These are phyloP conservation scores for Habroteleia sp. DNA, from an alignment of 2,888 invertebrate genomes.

Conservation along the genomic window DNA sequence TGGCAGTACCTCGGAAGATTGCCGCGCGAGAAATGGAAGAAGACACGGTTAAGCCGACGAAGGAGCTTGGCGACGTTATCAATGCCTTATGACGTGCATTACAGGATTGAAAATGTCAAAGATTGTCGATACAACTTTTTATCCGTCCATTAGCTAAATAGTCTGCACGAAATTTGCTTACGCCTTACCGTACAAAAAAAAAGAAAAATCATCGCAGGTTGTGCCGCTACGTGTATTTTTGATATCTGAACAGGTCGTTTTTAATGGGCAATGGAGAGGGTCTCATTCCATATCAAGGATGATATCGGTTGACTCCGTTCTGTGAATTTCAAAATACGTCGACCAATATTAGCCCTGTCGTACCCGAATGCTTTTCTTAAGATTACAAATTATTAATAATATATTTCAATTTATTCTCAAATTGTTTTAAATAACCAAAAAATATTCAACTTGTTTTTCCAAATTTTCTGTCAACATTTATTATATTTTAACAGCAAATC, in stretches of 20 bases:
- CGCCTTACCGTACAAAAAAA: slow-evolving; percentile 22
- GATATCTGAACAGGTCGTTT: slow-evolving; percentile 47
- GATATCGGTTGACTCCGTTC: slow-evolving; percentile 10
- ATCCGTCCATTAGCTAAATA: slow-evolving; percentile 76
- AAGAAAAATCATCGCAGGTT: slow-evolving; percentile 31
- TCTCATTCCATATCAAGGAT: slow-evolving; percentile 28
- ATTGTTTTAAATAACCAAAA: background rate
- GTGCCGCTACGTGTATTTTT: slow-evolving; percentile 40
- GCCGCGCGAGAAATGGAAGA: slow-evolving; percentile 61
- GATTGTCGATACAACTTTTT: slow-evolving; percentile 73
- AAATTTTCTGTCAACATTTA: too few relatives aligned
- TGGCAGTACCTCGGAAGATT: slow-evolving; percentile 69
- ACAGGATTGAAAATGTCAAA: slow-evolving; percentile 74
- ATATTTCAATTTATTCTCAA: slow-evolving; percentile 1
- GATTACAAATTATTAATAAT: slow-evolving; percentile 16
- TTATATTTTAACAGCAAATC: too few relatives aligned
- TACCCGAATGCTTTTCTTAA: slow-evolving; percentile 3
- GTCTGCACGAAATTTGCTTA: slow-evolving; percentile 69
- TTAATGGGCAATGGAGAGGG: slow-evolving; percentile 26
- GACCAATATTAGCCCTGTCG: slow-evolving; percentile 1
- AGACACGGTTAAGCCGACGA: slow-evolving; percentile 41
- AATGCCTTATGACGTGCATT: slow-evolving; percentile 74
- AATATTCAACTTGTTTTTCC: too few relatives aligned
- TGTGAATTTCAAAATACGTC: slow-evolving; percentile 30
- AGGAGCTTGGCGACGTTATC: slow-evolving; percentile 67